Percentiles rank a stretch among this genome's conserved stretches.
Evolutionary conservation across 2,113 vertebrate species (phyloP).

Genomic region (Erythrocercus mccallii): DNA sequence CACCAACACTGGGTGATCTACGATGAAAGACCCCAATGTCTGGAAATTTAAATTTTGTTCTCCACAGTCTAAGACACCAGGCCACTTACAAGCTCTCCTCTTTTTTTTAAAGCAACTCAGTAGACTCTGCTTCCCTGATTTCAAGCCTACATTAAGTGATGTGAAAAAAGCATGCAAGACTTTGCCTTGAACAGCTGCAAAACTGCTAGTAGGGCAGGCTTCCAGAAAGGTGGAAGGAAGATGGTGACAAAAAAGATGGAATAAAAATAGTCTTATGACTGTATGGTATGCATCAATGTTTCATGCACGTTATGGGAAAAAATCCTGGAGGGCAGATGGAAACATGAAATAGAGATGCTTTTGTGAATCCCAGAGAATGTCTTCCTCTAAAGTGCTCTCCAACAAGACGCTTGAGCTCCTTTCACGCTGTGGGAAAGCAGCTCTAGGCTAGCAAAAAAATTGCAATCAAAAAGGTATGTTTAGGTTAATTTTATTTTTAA

Average conservation of each 20-base stretch:
- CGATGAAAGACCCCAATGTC: rapidly evolving
- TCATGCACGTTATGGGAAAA: neutral
- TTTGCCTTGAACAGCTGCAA: slow-evolving; percentile 9
- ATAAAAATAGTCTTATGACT: slow-evolving; percentile 30
- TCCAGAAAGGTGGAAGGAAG: slow-evolving; percentile 52
- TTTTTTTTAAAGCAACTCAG: neutral
- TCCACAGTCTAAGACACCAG: neutral
- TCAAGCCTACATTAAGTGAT: neutral
- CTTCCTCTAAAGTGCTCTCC: neutral
- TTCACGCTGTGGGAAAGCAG: neutral
- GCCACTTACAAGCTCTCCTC: neutral
- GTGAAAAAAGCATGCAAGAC: neutral
- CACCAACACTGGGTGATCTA: neutral
- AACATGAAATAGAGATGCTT: neutral
- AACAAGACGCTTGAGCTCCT: neutral
- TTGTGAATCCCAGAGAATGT: neutral
- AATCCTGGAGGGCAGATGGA: slow-evolving; percentile 11
- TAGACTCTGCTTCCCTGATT: neutral
- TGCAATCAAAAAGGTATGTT: neutral
- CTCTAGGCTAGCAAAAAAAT: neutral
- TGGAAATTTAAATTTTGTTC: neutral
- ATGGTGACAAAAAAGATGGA: slow-evolving; percentile 16
- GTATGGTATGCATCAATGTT: neutral
- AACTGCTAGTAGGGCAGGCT: neutral
- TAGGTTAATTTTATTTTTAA: slow-evolving; percentile 24